Base-by-base conservation (phyloP, 1,140 invertebrate species). In the Drosophila athabasca region DNA sequence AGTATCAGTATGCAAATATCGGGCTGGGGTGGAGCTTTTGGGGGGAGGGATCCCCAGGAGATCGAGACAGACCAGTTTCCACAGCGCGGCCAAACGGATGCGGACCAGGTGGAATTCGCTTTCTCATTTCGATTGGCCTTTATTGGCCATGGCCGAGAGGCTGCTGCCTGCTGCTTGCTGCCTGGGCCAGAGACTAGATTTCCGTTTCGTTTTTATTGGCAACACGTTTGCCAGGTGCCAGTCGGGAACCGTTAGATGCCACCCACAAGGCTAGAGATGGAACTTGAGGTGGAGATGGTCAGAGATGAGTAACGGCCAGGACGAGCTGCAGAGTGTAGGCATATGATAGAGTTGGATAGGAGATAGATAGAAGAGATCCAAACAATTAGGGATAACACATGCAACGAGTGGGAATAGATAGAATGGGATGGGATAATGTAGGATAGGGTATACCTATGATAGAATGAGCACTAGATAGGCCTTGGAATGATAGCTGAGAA, bases 141-240 rank as follows among this genome's bases (percentile, higher is more conserved):
- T 35, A 65, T 60, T 29, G 62, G 49, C 31, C 29, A n/a, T 9
- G 5, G 44, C 19, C 13, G 39, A 26, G 39, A 15, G 48, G 19
- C 24, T 2, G 46, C 44, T 48, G 49, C 44, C 44, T 48, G 49
- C 29, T 39, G 43, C 31, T 8, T 7, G 26, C 13, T 22, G 62
- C 48, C 44, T 48, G 49, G 44, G 22, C 17, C 43, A 45, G 43
- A 60, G 55, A 79, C 61, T 67, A 62, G 76, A 78, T 69, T 62
- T 52, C 53, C 76, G 66, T 83, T 87, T 87, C 83, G 83, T 79
- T 87, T 87, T 87, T 87, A 76, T 88, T 87, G 79, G 71, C 61
- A 87, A 87, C 79, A 83, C 60, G 83, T 87, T 87, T 81, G 60
- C 61, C 67, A 39, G 66, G 66, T 43, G 45, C 31, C 60, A 46